Evolutionary conservation across 2,113 vertebrate genomes (phyloP).

Genomic region (Hirundichthys speculiger): DNA sequence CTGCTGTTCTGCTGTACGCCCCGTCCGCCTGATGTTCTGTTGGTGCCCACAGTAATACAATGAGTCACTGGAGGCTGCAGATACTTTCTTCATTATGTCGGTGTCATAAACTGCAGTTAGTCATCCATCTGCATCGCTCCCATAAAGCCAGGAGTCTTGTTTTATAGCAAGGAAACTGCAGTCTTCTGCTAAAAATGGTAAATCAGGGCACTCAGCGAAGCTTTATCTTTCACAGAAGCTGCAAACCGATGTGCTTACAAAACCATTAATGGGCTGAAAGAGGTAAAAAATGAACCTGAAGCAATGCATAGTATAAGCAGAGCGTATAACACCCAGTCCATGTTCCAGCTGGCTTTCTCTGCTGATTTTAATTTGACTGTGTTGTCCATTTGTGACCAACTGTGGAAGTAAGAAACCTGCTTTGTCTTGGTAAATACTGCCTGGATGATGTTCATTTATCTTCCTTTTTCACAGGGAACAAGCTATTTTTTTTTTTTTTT

Average conservation of each 20-base stretch:
- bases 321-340: too few relatives aligned
- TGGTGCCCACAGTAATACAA: slow-evolving; percentile 25
- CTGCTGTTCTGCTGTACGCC: slow-evolving; percentile 29
- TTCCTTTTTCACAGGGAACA: too few relatives aligned
- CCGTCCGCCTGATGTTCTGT: slow-evolving; percentile 20
- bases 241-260: background rate
- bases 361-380: too few relatives aligned
- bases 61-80: slow-evolving; percentile 37
- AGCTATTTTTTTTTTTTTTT: too few relatives aligned
- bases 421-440: too few relatives aligned
- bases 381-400: too few relatives aligned
- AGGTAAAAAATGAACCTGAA: too few relatives aligned
- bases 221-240: background rate
- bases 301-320: too few relatives aligned
- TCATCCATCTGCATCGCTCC: slow-evolving; percentile 17
- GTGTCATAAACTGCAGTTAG: slow-evolving; percentile 10
- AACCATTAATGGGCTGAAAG: background rate
- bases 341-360: too few relatives aligned
- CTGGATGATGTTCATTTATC: too few relatives aligned
- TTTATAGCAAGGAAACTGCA: slow-evolving; percentile 9
- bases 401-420: too few relatives aligned
- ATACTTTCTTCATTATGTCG: slow-evolving; percentile 30
- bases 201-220: background rate
- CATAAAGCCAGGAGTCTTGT: slow-evolving; percentile 21
- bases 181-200: too few relatives aligned